Evolutionary conservation across 2,113 vertebrate species (phyloP), one percentile per base, ranked within the genome.

Genomic region (Catharus bicknelli): DNA sequence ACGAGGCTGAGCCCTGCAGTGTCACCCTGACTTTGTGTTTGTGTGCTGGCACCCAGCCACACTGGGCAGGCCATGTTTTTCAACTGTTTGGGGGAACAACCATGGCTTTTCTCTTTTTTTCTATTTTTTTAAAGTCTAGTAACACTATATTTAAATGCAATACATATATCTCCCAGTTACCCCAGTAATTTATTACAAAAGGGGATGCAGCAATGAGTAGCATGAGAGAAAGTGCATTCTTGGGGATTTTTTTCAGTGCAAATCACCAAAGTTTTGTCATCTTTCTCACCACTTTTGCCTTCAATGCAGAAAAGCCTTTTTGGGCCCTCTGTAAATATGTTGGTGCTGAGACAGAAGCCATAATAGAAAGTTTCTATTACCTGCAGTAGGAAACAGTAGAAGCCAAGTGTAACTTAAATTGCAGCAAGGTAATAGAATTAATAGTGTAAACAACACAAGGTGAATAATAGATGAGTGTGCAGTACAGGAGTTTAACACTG

Each of bases 1-100:
- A 8, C 0, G 0, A 38, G 32, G 34, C 61, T 27, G 48, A 82
- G 36, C 29, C n/a, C 1, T 27, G 36, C 21, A n/a, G 29, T 43
- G 38, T 13, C 45, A 25, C 19, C 27, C 32, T 20, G 12, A 26
- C 6, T 75, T 53, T 63, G 17, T 45, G 8, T 79, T 73, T 13
- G 1, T 45, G 18, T 5, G 7, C 34, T 70, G 18, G 34, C 53
- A 42, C 13, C 2, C 66, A 26, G 16, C 5, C 13, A 45, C 8
- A 15, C 5, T 9, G 43, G 48, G 16, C 34, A 78, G 5, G 30
- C 48, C 79, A 23, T 11, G 23, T 38, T 30, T 48, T 30, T 50
- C 1, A 59, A 38, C 5, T 48, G 1, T 36, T 34, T 36, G 5
- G 12, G 10, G 9, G 5, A 14, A 43, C 8, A 74, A 29, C 16